Evolutionary conservation across 2,797 vertebrate genomes (phyloP).

Genomic region (Nasua narica): DNA sequence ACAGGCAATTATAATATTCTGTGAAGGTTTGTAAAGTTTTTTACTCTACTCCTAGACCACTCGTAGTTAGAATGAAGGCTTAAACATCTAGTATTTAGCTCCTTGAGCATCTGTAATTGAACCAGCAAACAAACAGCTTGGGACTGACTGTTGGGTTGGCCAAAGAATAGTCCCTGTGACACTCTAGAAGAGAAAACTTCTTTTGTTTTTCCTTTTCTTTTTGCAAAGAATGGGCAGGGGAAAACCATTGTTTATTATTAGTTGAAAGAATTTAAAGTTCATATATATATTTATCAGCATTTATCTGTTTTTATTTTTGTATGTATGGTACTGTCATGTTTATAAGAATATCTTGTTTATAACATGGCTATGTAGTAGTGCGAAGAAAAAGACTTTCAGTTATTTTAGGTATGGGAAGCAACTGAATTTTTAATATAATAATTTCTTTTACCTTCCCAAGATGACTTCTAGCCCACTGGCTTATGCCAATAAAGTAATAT

Average conservation of each 20-base stretch:
- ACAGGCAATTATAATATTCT: background rate
- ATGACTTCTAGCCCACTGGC: background rate
- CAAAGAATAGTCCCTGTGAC: background rate
- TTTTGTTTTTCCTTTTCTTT: background rate
- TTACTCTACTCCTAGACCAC: background rate
- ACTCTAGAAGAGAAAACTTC: background rate
- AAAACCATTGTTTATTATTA: background rate
- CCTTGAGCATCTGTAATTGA: background rate
- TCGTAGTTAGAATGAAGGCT: background rate
- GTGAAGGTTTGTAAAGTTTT: background rate
- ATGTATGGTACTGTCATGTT: background rate
- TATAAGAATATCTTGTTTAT: background rate
- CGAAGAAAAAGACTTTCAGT: background rate
- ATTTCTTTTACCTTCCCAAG: background rate
- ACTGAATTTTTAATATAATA: background rate
- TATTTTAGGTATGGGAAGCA: background rate
- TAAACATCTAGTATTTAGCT: background rate
- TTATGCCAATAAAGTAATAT: background rate
- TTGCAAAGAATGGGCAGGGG: background rate
- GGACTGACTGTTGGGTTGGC: background rate
- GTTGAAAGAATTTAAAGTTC: background rate
- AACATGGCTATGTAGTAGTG: background rate
- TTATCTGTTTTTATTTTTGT: constrained; percentile 2
- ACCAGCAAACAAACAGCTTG: background rate
- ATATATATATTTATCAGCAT: background rate